Evolutionary conservation across 1,140 invertebrate genomes (phyloP), one percentile per base, ranked within the genome.

Genomic region (Trypoxylus dichotomus): DNA sequence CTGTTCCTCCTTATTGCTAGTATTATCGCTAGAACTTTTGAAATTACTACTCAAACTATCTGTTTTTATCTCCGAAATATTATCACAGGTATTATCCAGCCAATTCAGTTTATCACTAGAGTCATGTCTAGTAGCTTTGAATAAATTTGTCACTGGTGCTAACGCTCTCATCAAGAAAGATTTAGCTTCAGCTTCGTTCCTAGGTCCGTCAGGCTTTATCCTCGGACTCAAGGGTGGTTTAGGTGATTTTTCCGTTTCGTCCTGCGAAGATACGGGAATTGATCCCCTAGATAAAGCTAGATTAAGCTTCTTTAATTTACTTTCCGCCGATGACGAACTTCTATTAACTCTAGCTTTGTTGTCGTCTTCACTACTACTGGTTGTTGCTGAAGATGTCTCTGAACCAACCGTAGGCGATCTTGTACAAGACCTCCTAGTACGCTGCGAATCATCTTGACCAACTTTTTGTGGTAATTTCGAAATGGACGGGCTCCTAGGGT

Each of bases 121-220:
- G 15, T 81, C 60, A 21, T 77, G 78, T 79, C 89, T 89, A 8
- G 24, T 68, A n/a, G 84, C 84, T 85, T 91, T 92, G 83, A 92
- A 92, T 15, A 92, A 85, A 85, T 90, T 91, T 0, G 91, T 91
- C 2, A 93, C 91, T 0, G 92, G 92, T 41, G 90, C 91, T 76
- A 93, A 82, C 15, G 91, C 92, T 83, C 92, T 86, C 84, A 93
- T 91, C 58, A 94, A 85, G 82, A 93, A 92, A 3, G 91, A 91
- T 83, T 93, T 93, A 0, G 91, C 90, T 80, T 93, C 91, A 11
- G 81, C 72, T 83, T 92, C 91, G 1, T 88, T 87, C 79, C 89
- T 90, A 2, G 83, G 85, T 77, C 88, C 87, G 81, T 89, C 88
- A 79, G 85, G 87, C 74, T 85, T 87, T 3, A 84, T 83, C 81